Base-by-base conservation (phyloP, 2,888 invertebrate species). In the Caenorhabditis sinica region DNA sequence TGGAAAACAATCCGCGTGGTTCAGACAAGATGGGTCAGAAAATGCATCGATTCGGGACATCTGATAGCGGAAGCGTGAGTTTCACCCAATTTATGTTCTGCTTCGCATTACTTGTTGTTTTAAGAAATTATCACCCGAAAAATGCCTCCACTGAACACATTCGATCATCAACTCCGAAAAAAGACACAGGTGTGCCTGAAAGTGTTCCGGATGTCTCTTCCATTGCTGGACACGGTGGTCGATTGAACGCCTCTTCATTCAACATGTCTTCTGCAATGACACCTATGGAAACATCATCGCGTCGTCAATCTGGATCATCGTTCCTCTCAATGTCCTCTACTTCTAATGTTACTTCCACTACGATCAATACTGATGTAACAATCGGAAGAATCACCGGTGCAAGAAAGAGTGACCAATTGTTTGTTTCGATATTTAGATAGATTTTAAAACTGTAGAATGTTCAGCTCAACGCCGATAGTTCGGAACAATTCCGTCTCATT, bases 1-100 rank as follows among this genome's bases (percentile, higher is more conserved):
- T 91, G 91, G 91, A 87, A 85, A 40, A 82, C 80, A n/a, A 71
- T 91, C 8, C 30, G 77, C 0, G 86, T 91, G 56, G 91, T 91
- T 23, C 83, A 83, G 11, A 30, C 80, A 0, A 63, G 86, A 61
- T 91, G 91, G 91, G 23, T 91, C 17, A 65, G 79, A 28, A 88
- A 86, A 60, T 87, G 88, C 60, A 71, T 88, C 13, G 88, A 88
- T 40, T 9, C 65, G 40, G 90, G 87, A 11, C 81, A 85, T 76
- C 45, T 88, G 3, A 72, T 87, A 23, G 82, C 85, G n/a, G 87
- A 87, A 53, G 45, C 51, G 87, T 88, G 4, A 43, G 79, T 66
- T 20, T 58, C 17, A 3, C 33, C 2, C 15, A 33, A 36, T 0
- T 20, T 9, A 9, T 45, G 45, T 45, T 45, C 45, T 17, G 23